Percentiles rank a stretch among this genome's conserved stretches.
Conservation (phyloP, 2,888 invertebrate species). For the Siphlonurus alternatus region DNA sequence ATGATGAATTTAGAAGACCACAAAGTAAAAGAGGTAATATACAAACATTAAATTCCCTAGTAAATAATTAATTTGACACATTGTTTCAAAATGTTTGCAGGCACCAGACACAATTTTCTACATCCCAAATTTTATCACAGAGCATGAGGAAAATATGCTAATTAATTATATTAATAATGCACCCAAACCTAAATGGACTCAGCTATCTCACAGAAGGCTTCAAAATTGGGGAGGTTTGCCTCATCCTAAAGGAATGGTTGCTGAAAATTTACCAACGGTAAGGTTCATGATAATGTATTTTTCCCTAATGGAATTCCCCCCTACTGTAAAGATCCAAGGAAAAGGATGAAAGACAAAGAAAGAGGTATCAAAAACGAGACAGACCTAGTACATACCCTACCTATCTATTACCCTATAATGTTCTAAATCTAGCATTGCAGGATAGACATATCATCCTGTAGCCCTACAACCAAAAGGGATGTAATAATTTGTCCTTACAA, state of each 20-base stretch:
- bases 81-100: conserved; percentile 21
- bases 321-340: too few relatives aligned
- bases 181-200: conserved; percentile 94
- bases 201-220: conserved; percentile 73
- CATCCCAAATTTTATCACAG: conserved; percentile 71
- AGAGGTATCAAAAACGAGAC: too few relatives aligned
- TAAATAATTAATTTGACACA: neutral
- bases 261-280: conserved; percentile 61
- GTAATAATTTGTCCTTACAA: too few relatives aligned
- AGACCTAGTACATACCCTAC: too few relatives aligned
- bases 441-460: too few relatives aligned
- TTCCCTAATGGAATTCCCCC: too few relatives aligned
- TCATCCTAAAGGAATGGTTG: conserved; percentile 83
- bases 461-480: too few relatives aligned
- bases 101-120: conserved; percentile 53
- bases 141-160: conserved; percentile 51
- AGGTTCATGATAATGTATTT: neutral
- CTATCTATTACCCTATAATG: too few relatives aligned
- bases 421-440: too few relatives aligned
- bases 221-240: conserved; percentile 97
- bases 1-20: neutral
- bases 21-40: neutral
- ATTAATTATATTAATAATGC: conserved; percentile 54
- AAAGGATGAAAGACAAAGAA: too few relatives aligned
- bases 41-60: neutral